phyloP scores from a whole-genome alignment of 2,888 invertebrate species.

The Plagiodera versicolora region DNA sequence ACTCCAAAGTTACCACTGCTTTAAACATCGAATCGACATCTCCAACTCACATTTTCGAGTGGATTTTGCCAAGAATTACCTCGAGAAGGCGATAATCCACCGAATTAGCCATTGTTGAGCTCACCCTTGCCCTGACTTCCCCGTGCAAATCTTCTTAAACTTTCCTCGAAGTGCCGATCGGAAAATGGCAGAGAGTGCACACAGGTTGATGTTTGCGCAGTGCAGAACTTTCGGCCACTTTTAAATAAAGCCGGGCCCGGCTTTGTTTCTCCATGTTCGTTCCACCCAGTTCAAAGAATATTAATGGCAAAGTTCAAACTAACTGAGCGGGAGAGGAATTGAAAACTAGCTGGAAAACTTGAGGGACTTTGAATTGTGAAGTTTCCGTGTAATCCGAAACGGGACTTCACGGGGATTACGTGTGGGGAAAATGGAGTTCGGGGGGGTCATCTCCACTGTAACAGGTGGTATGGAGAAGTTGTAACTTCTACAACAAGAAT shows the following conservation, averaged over 20 bases:
- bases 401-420: background rate
- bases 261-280: conserved; percentile 16
- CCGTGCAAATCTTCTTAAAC: background rate
- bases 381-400: conserved; percentile 6
- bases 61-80: no score
- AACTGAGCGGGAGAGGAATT: conserved; percentile 5
- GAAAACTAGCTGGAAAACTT: conserved; percentile 16
- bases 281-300: conserved; percentile 15
- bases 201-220: conserved; percentile 14
- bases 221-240: conserved; percentile 10
- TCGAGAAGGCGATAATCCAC: no score
- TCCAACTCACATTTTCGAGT: no score
- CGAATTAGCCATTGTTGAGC: no score
- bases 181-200: conserved; percentile 5
- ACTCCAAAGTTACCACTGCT: no score
- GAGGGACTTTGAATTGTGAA: conserved; percentile 4
- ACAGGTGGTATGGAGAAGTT: background rate
- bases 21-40: no score
- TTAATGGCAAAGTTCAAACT: conserved; percentile 23
- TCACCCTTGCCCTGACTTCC: no score
- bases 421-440: background rate
- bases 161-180: background rate
- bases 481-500: no score
- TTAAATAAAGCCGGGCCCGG: conserved; percentile 13
- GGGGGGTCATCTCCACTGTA: background rate